Evolutionary conservation across 2,797 vertebrate genomes (phyloP).

Genomic region (Eidolon dupreanum): DNA sequence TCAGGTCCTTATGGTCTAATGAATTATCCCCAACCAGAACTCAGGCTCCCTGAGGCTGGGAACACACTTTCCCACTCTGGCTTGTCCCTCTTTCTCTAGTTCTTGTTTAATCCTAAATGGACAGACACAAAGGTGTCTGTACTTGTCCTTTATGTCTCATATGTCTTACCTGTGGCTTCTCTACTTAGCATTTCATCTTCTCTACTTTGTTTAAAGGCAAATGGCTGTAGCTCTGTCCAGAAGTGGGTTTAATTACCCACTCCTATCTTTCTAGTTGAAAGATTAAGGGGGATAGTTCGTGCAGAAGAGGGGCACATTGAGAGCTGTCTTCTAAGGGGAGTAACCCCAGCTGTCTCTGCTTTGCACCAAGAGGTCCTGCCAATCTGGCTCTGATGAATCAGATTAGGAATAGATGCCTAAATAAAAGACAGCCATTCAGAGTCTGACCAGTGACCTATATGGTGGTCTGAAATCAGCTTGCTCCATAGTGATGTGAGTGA

Average conservation of each 20-base stretch:
- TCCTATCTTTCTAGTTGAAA: not conserved
- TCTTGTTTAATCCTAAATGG: not conserved
- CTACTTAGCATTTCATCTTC: not conserved
- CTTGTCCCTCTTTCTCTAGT: not conserved
- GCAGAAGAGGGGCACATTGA: not conserved
- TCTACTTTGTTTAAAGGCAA: not conserved
- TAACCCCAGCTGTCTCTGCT: not conserved
- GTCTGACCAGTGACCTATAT: not conserved
- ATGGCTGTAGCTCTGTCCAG: not conserved
- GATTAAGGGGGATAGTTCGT: not conserved
- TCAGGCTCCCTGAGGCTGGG: not conserved
- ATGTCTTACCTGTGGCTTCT: not conserved
- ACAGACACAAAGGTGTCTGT: not conserved
- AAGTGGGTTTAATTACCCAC: not conserved
- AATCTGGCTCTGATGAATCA: not conserved
- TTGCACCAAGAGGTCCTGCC: not conserved
- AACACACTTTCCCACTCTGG: not conserved
- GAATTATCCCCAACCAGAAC: not conserved
- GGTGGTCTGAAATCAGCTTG: not conserved
- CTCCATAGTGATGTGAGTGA: not conserved
- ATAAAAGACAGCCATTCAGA: not conserved
- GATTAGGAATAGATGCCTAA: not conserved
- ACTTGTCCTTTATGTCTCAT: not conserved
- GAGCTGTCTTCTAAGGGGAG: not conserved
- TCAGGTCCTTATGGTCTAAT: not conserved